A percentile compares a stretch with the other conserved stretches of the same genome.
Evolutionary conservation across 2,888 invertebrate genomes (phyloP).

Genomic region (Anoplius nigerrimus): DNA sequence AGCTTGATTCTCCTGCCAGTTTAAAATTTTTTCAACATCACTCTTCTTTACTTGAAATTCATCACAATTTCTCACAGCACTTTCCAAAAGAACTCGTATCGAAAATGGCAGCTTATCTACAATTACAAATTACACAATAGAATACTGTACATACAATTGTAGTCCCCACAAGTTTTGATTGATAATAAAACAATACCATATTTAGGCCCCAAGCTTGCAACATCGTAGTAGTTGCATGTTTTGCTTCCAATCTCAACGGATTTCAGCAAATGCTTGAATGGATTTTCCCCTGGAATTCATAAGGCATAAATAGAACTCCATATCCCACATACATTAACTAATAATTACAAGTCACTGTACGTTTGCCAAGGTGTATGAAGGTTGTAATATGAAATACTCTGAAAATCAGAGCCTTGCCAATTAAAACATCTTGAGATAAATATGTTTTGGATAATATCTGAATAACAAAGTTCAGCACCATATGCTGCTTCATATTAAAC

Average conservation of each 20-base stretch:
- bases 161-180: too few species aligned
- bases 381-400: neutral
- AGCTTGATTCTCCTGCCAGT: slow-evolving; percentile 88
- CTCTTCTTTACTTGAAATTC: slow-evolving; percentile 90
- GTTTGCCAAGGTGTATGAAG: too few species aligned
- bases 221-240: slow-evolving; percentile 87
- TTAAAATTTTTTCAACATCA: slow-evolving; percentile 92
- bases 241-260: slow-evolving; percentile 79
- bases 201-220: slow-evolving; percentile 83
- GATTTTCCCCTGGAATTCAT: slow-evolving; percentile 77
- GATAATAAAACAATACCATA: slow-evolving; percentile 81
- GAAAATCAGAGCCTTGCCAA: too few species aligned
- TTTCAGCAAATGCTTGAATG: slow-evolving; percentile 80
- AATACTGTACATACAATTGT: slow-evolving; percentile 5
- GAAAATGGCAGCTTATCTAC: slow-evolving; percentile 91
- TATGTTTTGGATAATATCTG: too few species aligned
- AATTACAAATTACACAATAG: neutral
- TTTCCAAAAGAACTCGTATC: slow-evolving; percentile 94
- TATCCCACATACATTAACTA: slow-evolving; percentile 1
- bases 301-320: slow-evolving; percentile 1
- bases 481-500: too few species aligned
- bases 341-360: neutral
- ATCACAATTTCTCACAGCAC: slow-evolving; percentile 97
- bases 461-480: too few species aligned
- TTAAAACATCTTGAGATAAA: too few species aligned